Conservation (phyloP, 2,888 invertebrate genomes). For the Homarus gammarus region DNA sequence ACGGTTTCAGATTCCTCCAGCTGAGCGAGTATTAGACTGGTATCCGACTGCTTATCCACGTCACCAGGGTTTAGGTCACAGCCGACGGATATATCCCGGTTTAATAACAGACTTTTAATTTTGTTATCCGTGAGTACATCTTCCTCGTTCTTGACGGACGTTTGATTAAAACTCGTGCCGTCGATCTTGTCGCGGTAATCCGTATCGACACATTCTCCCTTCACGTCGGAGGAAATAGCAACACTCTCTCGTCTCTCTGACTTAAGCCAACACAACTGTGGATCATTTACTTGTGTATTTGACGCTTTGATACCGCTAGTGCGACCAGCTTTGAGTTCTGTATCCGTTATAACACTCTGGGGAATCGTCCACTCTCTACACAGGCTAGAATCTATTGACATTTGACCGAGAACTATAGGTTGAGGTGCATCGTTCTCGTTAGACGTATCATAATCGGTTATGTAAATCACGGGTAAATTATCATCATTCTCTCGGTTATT, state of each 20-base stretch:
- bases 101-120: neutral
- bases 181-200: neutral
- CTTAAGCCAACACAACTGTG: neutral
- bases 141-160: neutral
- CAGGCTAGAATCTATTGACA: neutral
- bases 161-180: neutral
- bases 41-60: neutral
- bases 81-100: neutral
- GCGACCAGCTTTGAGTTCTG: neutral
- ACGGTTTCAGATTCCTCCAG: neutral
- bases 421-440: neutral
- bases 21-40: neutral
- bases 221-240: neutral
- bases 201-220: neutral
- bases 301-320: neutral
- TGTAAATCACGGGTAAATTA: neutral
- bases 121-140: neutral
- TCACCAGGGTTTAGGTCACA: neutral
- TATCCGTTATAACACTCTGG: neutral
- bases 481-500: neutral
- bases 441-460: neutral
- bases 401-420: neutral
- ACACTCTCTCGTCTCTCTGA: neutral
- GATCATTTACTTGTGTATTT: neutral
- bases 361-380: neutral